Evolutionary conservation across 2,113 vertebrate genomes (phyloP), one percentile per base, ranked within the genome.

Genomic region (Hippolais icterina): DNA sequence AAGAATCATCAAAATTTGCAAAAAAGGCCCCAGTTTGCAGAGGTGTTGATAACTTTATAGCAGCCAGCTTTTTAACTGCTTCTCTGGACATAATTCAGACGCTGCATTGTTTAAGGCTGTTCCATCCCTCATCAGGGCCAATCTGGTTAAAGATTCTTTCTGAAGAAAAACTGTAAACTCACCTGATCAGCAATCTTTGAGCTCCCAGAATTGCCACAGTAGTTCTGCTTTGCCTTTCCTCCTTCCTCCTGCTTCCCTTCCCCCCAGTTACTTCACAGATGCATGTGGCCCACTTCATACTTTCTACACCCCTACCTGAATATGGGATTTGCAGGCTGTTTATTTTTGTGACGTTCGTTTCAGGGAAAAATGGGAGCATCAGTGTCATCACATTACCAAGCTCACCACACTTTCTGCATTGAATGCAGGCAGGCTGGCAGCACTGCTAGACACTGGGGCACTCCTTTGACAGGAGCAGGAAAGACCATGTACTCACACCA

Each of bases 281-380:
- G 54, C 56, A 22, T 25, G 53, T 74, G 70, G 72, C 53, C 86
- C 44, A n/a, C 39, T 56, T 89, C 63, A 49, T 59, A 70, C 46
- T 52, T 93, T 54, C 29, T 65, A 79, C 93, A 64, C 23, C 6
- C 41, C 70, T 86, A 65, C 24, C 7, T 60, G 96, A 96, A 94
- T 57, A 77, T 15, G 46, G 66, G 82, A 72, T 93, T 87, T 93
- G 52, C 80, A 89, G 71, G 19, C 46, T 31, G 3, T 84, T 94
- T 84, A 76, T 89, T 93, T 74, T 68, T 65, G 37, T 91, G 71
- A 81, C 2, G 1, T 63, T 88, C 28, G 15, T 82, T 91, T 85
- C 85, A 59, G 54, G n/a, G 64, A 5, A 37, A 80, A 80, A 80
- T 14, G 64, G 60, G 68, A 89, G 49, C 9, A 27, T 59, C 5